Conservation (phyloP, 2,113 vertebrate species). For the Forbesichthys papilliferus region DNA sequence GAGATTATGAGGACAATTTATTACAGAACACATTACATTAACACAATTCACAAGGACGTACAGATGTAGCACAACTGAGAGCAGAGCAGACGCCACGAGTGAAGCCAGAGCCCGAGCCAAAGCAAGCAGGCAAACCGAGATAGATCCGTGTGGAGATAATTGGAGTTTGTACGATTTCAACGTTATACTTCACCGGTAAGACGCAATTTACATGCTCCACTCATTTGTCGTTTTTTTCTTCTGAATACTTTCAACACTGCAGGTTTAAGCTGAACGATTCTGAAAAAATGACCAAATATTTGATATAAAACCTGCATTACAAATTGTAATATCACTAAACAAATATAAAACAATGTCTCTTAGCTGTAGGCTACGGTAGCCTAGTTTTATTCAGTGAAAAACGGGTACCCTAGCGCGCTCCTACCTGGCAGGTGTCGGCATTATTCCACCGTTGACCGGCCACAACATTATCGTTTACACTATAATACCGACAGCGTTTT, state of each 20-base stretch:
- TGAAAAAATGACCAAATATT: too few species aligned
- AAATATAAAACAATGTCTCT: too few species aligned
- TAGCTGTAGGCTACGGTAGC: too few species aligned
- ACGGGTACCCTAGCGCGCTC: too few species aligned
- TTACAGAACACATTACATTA: slow-evolving; percentile 55
- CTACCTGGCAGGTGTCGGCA: too few species aligned
- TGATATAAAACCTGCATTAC: too few species aligned
- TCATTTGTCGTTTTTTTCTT: background rate
- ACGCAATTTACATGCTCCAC: background rate
- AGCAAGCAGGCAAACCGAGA: background rate
- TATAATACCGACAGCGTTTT: too few species aligned
- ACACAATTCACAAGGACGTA: slow-evolving; percentile 30
- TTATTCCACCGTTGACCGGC: too few species aligned
- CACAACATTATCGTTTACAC: too few species aligned
- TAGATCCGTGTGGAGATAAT: slow-evolving; percentile 60
- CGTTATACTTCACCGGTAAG: slow-evolving; percentile 60
- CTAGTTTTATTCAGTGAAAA: too few species aligned
- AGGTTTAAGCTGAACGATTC: background rate
- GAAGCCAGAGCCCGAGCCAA: background rate
- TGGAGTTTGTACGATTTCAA: slow-evolving; percentile 53
- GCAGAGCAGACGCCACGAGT: slow-evolving; percentile 7
- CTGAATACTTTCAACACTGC: background rate
- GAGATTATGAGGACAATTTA: slow-evolving; percentile 52
- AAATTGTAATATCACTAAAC: too few species aligned
- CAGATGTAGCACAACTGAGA: slow-evolving; percentile 39